Evolutionary conservation across 2,888 invertebrate species (phyloP).

Genomic region (Petrolisthes manimaculis): DNA sequence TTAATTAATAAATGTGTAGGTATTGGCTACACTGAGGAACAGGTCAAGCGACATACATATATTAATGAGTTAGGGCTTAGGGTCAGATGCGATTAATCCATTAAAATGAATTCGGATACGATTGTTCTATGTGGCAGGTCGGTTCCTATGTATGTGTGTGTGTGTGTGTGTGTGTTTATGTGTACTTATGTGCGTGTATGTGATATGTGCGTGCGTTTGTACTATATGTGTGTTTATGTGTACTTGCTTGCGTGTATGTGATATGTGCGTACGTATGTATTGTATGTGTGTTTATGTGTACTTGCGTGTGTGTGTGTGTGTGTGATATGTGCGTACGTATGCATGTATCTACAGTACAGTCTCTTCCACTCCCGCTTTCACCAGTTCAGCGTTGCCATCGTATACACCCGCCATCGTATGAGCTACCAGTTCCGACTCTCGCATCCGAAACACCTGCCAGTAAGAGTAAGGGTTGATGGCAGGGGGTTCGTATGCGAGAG

Average conservation of each 20-base stretch:
- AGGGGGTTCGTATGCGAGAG: too few species aligned
- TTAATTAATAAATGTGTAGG: too few species aligned
- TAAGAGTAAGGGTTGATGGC: too few species aligned
- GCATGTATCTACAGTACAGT: not conserved
- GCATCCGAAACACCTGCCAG: too few species aligned
- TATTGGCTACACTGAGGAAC: too few species aligned
- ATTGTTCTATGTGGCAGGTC: not conserved
- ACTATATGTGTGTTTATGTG: slow-evolving; percentile 3
- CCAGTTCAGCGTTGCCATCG: too few species aligned
- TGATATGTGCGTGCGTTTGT: not conserved
- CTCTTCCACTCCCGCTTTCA: too few species aligned
- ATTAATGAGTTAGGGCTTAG: not conserved
- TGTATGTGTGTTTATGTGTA: not conserved
- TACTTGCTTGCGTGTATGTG: not conserved
- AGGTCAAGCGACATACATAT: slow-evolving; percentile 5
- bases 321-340: slow-evolving; percentile 4
- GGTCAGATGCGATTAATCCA: slow-evolving; percentile 14
- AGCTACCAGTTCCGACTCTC: too few species aligned
- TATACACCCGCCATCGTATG: too few species aligned
- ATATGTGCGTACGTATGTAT: too few species aligned
- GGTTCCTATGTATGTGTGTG: not conserved
- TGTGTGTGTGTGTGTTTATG: not conserved
- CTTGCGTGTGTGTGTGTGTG: not conserved
- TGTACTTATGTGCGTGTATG: not conserved
- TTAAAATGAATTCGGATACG: slow-evolving; percentile 12